Base-by-base conservation (phyloP, 2,113 vertebrate species). In the Oryzias celebensis region DNA sequence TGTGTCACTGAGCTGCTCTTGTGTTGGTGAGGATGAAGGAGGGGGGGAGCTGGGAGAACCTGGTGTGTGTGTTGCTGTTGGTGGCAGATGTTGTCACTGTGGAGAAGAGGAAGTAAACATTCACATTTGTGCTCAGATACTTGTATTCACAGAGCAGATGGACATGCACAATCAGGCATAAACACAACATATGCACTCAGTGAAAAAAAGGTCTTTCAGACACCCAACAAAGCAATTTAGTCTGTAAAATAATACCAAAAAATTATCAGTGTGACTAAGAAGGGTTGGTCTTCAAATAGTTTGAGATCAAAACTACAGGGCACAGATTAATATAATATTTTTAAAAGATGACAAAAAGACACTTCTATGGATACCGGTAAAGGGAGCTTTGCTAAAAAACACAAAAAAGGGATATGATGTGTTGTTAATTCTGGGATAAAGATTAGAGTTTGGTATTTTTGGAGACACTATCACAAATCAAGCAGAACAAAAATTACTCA, bases 81-180 rank as follows among this genome's bases (percentile, higher is more conserved):
- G 68, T 71, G 69, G 73, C 73, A 83, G 78, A 83, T 88, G 73
- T 83, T 85, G 64, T 60, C 62, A 53, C 62, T 45, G 59, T 69
- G 58, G 62, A 78, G 23, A 68, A 57, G 16, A 41, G 43, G 53
- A 73, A 58, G 52, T 58, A 68, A 78, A 84, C 52, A 75, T 68
- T 22, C 28, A 58, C 57, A 56, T 65, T 66, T 44, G n/a, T 28
- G 26, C 58, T 52, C 26, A 52, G 43, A 41, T 47, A 57, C 55
- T 66, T 65, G 45, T 52, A 53, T 65, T 31, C 15, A 49, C 48
- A 5, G 42, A 68, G 47, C 59, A 69, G 70, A 71, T 70, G 73
- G 75, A 68, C 23, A 47, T 45, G 4, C 61, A 47, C 48, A 43
- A 17, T 63, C n/a, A 54, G 47, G 56, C 58, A 46, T 14, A 52